Evolutionary conservation across 2,888 invertebrate genomes (phyloP).

Genomic region (Polyploca ridens): DNA sequence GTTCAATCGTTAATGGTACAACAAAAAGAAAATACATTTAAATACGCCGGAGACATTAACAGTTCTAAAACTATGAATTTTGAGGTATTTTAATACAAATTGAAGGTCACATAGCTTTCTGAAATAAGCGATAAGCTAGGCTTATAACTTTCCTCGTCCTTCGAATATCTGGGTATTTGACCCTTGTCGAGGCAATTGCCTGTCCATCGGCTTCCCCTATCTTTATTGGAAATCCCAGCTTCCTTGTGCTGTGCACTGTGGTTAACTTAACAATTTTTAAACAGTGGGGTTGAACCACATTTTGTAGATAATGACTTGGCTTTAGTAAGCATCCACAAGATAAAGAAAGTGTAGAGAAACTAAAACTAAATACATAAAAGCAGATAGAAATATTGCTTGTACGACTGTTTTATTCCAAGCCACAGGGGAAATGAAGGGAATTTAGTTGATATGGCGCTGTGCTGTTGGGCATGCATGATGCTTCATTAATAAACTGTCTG

Average conservation of each 20-base stretch:
- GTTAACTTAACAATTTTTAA: constrained; percentile 62
- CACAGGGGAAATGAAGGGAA: background rate
- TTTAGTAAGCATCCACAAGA: too few relatives aligned
- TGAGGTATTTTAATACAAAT: background rate
- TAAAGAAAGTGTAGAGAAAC: too few relatives aligned
- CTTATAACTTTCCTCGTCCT: constrained; percentile 30
- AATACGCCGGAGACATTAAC: too few relatives aligned
- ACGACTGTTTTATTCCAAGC: too few relatives aligned
- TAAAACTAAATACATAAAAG: too few relatives aligned
- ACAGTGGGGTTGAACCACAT: background rate
- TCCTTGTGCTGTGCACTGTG: constrained; percentile 46
- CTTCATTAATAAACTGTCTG: too few relatives aligned
- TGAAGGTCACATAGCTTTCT: background rate
- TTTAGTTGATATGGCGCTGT: constrained; percentile 20
- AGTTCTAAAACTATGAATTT: background rate
- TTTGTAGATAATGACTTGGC: too few relatives aligned
- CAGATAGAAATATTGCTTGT: too few relatives aligned
- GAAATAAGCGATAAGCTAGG: background rate
- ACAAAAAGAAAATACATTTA: too few relatives aligned
- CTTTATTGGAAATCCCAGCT: constrained; percentile 67
- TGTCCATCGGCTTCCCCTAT: constrained; percentile 64
- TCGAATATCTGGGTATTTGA: constrained; percentile 61
- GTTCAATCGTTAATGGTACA: too few relatives aligned
- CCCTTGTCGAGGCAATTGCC: constrained; percentile 66
- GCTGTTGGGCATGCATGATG: too few relatives aligned